Conservation (phyloP, 2,888 invertebrate species). For the Protodeltote pygarga region DNA sequence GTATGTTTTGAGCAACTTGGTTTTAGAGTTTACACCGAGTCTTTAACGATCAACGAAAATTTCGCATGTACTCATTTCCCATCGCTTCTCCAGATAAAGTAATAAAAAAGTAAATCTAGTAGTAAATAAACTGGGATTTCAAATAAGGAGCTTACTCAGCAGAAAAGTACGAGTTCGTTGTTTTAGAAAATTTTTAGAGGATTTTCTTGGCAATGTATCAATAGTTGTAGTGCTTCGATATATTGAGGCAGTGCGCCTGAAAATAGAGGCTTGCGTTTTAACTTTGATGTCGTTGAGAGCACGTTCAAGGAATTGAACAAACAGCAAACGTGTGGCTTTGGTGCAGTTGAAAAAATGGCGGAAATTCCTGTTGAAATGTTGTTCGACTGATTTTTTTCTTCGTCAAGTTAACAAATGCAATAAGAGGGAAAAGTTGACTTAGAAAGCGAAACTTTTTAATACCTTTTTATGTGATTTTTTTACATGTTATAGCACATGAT, state of each 20-base stretch:
- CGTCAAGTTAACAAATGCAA: too few species aligned
- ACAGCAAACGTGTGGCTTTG: constrained; percentile 21
- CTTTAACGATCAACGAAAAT: too few species aligned
- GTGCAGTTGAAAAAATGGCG: constrained; percentile 13
- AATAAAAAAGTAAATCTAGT: constrained; percentile 11
- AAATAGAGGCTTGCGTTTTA: constrained; percentile 39
- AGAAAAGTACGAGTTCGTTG: constrained; percentile 32
- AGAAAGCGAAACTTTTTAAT: too few species aligned
- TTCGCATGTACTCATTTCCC: too few species aligned
- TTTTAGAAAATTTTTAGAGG: constrained; percentile 41
- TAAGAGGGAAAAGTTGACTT: too few species aligned
- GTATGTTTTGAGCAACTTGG: too few species aligned
- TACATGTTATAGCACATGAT: too few species aligned
- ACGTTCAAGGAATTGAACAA: constrained; percentile 31
- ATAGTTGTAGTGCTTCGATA: constrained; percentile 15
- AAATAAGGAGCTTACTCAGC: constrained; percentile 37
- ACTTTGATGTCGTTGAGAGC: constrained; percentile 39
- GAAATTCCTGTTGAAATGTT: constrained; percentile 27
- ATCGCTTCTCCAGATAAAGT: constrained; percentile 26
- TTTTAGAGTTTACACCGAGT: too few species aligned
- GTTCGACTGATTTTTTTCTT: too few species aligned
- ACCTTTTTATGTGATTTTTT: too few species aligned
- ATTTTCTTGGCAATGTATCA: constrained; percentile 43
- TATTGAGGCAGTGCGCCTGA: constrained; percentile 17
- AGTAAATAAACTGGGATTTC: constrained; percentile 26